These are phyloP conservation scores for Apodemia hepburni DNA, from an alignment of 2,888 invertebrate species.

Conservation along the genomic window DNA sequence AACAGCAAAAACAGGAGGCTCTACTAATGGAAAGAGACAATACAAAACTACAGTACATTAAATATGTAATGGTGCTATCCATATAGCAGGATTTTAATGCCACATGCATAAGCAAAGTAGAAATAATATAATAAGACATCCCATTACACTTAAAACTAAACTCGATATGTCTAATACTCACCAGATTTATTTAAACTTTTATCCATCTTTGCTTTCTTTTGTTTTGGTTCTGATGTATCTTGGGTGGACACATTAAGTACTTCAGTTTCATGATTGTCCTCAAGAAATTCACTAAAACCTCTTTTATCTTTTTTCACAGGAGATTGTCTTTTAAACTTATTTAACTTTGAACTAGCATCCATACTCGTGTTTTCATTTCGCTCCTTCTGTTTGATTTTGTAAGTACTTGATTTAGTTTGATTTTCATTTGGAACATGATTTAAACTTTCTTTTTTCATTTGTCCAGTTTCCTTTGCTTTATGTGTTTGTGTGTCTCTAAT, in stretches of 20 bases:
- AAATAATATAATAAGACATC: no score
- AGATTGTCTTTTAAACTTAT: constrained; percentile 11
- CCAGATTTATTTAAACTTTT: constrained; percentile 64
- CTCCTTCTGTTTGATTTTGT: constrained; percentile 16
- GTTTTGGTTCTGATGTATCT: constrained; percentile 28
- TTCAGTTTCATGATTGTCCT: constrained; percentile 33
- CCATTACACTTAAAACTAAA: no score
- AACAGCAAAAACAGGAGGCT: no score
- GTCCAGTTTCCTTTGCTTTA: constrained; percentile 19
- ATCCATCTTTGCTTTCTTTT: constrained; percentile 44
- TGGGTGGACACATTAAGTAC: constrained; percentile 21
- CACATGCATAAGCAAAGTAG: no score
- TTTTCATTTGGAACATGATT: constrained; percentile 11
- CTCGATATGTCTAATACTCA: constrained; percentile 30
- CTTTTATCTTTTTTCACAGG: constrained; percentile 27
- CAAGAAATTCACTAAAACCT: constrained; percentile 50
- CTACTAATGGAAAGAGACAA: no score
- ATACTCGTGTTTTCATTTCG: not conserved
- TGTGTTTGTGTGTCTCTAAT: not conserved
- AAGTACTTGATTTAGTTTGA: constrained; percentile 4
- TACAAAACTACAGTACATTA: no score
- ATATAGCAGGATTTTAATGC: no score
- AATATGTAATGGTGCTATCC: no score
- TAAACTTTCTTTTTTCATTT: constrained; percentile 18
- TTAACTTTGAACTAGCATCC: constrained; percentile 9